Conservation (phyloP, 1,140 invertebrate genomes). For the Goniozus legneri region DNA sequence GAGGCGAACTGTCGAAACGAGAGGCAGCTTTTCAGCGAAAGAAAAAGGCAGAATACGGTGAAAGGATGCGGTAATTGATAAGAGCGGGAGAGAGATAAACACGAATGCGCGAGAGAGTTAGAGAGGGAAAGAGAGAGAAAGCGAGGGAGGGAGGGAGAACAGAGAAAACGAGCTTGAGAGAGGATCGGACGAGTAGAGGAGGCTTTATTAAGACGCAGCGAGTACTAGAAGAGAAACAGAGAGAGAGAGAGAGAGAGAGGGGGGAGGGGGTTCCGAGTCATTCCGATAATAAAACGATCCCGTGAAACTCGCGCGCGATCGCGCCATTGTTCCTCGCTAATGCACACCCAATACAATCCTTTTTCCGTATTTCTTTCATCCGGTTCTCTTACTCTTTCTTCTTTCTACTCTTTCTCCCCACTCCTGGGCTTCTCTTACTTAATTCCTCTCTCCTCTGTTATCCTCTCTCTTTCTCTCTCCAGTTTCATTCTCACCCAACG, state of each 20-base stretch:
- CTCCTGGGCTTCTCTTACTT: no score
- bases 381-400: not conserved
- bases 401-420: not conserved
- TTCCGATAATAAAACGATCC: constrained; percentile 28
- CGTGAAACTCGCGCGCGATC: constrained; percentile 17
- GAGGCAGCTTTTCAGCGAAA: constrained; percentile 17
- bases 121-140: not conserved
- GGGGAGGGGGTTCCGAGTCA: constrained; percentile 9
- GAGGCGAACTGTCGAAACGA: no score
- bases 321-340: constrained; percentile 25
- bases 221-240: no score
- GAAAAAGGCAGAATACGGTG: not conserved
- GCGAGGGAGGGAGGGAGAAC: not conserved
- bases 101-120: not conserved
- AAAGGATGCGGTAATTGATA: constrained; percentile 8
- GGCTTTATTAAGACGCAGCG: constrained; percentile 27
- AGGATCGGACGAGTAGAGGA: constrained; percentile 12
- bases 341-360: no score
- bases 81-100: not conserved
- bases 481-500: no score
- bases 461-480: not conserved
- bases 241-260: no score
- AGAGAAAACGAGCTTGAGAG: no score
- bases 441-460: no score
- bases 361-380: no score